A percentile compares a stretch with the other conserved stretches of the same genome.
These are phyloP conservation scores for Lagodon rhomboides DNA, from an alignment of 2,797 vertebrate genomes.

Conservation along the genomic window DNA sequence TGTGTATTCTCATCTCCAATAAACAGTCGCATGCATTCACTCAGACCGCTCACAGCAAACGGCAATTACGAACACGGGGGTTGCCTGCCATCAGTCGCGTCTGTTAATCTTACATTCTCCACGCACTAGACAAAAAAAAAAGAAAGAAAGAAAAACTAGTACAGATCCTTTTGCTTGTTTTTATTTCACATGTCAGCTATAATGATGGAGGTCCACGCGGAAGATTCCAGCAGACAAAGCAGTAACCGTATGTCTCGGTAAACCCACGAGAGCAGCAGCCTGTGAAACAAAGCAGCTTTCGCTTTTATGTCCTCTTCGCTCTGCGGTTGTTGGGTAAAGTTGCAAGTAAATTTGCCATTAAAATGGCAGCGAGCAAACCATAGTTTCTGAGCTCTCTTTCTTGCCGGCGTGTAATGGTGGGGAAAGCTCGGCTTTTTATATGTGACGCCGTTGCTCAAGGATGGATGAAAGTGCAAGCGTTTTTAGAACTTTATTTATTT, in stretches of 20 bases:
- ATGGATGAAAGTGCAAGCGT: conserved; percentile 58
- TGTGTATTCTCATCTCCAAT: conserved; percentile 13
- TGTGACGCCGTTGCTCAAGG: conserved; percentile 54
- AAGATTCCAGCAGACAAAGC: conserved; percentile 67
- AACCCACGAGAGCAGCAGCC: conserved; percentile 79
- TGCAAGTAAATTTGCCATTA: conserved; percentile 79
- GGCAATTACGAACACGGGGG: conserved; percentile 49
- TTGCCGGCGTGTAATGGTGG: conserved; percentile 55
- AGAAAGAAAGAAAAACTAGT: conserved; percentile 33
- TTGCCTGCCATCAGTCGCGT: conserved; percentile 48
- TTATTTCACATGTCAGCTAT: conserved; percentile 81
- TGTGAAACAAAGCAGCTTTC: conserved; percentile 80
- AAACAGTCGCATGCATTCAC: conserved; percentile 13
- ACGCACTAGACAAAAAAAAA: conserved; percentile 49
- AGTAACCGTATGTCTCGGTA: conserved; percentile 70
- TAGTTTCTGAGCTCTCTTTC: conserved; percentile 56
- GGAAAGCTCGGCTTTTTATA: conserved; percentile 58
- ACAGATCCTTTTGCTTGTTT: conserved; percentile 79
- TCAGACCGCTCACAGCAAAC: conserved; percentile 38
- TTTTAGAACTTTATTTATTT: conserved; percentile 59
- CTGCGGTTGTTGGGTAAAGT: conserved; percentile 66
- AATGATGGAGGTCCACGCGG: conserved; percentile 81
- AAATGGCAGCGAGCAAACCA: conserved; percentile 68
- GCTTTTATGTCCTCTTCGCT: conserved; percentile 67
- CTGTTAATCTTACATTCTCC: conserved; percentile 71